Evolutionary conservation across 2,888 invertebrate species (phyloP).

Genomic region (Blastobasis lacticolella): DNA sequence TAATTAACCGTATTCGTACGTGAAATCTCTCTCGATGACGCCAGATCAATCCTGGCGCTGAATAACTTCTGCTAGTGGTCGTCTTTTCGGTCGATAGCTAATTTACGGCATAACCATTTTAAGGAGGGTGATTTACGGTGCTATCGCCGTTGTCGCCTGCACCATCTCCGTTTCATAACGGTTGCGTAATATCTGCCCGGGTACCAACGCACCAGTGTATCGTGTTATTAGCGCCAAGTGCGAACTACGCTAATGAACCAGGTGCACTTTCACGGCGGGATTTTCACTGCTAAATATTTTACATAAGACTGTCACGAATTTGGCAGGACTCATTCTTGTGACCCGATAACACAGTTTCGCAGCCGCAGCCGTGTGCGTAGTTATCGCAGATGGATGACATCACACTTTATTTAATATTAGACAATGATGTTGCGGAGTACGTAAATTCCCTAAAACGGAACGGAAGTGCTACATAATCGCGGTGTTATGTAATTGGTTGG

Average conservation of each 20-base stretch:
- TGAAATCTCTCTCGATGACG: neutral
- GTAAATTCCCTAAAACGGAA: too few relatives aligned
- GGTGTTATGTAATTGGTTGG: too few relatives aligned
- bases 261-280: conserved; percentile 44
- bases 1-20: too few relatives aligned
- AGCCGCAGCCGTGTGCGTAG: too few relatives aligned
- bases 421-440: too few relatives aligned
- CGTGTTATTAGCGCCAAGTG: conserved; percentile 41
- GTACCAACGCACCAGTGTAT: conserved; percentile 17
- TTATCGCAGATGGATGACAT: too few relatives aligned
- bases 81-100: too few relatives aligned
- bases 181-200: conserved; percentile 32
- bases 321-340: conserved; percentile 6
- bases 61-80: too few relatives aligned
- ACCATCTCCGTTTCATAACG: conserved; percentile 21
- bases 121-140: conserved; percentile 4
- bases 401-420: too few relatives aligned
- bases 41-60: neutral
- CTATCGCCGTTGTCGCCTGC: conserved; percentile 15
- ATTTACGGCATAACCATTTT: neutral
- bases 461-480: too few relatives aligned
- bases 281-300: conserved; percentile 30
- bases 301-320: conserved; percentile 19
- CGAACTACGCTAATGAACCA: conserved; percentile 50
- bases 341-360: conserved; percentile 12